These are phyloP conservation scores for Drosophila melanocephala DNA, from an alignment of 2,888 invertebrate genomes.

Conservation along the genomic window DNA sequence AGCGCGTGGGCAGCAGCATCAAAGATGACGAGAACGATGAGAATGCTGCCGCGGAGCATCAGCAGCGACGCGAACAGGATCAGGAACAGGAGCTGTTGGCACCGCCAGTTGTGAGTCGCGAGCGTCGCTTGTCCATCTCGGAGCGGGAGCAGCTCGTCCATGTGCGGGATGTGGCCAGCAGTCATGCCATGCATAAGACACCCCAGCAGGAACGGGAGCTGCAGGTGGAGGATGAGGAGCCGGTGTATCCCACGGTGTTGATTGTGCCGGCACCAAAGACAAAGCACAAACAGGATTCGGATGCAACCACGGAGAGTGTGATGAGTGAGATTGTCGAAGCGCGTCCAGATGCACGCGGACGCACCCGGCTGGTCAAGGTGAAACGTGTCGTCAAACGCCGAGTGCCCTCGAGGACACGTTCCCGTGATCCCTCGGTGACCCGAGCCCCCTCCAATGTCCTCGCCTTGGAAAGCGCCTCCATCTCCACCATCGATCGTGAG, in stretches of 20 bases:
- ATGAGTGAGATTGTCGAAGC: slow-evolving; percentile 80
- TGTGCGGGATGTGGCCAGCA: slow-evolving; percentile 79
- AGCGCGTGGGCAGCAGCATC: slow-evolving; percentile 86
- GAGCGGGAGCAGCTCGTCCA: slow-evolving; percentile 83
- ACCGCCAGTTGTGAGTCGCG: slow-evolving; percentile 65
- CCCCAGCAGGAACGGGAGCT: slow-evolving; percentile 42
- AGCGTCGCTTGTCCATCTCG: slow-evolving; percentile 83
- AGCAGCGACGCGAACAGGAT: slow-evolving; percentile 68
- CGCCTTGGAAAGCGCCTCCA: slow-evolving; percentile 37
- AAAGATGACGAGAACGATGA: slow-evolving; percentile 64
- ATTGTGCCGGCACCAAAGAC: slow-evolving; percentile 53
- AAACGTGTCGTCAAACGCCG: slow-evolving; percentile 83
- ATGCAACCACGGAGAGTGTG: slow-evolving; percentile 58
- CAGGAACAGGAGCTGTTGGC: slow-evolving; percentile 58
- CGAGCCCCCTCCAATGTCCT: slow-evolving; percentile 48
- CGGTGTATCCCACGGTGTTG: slow-evolving; percentile 64
- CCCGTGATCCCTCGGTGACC: slow-evolving; percentile 80
- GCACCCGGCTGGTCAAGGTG: slow-evolving; percentile 83
- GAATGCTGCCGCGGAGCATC: slow-evolving; percentile 44
- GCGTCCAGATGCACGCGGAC: slow-evolving; percentile 83
- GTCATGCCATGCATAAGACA: slow-evolving; percentile 68
- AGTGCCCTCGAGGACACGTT: slow-evolving; percentile 83
- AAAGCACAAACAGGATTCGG: slow-evolving; percentile 45
- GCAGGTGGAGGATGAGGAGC: slow-evolving; percentile 30
- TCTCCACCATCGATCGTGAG: slow-evolving; percentile 56